Evolutionary conservation across 2,797 vertebrate species (phyloP), one percentile per base, ranked within the genome.

Genomic region (Notolabrus celidotus): DNA sequence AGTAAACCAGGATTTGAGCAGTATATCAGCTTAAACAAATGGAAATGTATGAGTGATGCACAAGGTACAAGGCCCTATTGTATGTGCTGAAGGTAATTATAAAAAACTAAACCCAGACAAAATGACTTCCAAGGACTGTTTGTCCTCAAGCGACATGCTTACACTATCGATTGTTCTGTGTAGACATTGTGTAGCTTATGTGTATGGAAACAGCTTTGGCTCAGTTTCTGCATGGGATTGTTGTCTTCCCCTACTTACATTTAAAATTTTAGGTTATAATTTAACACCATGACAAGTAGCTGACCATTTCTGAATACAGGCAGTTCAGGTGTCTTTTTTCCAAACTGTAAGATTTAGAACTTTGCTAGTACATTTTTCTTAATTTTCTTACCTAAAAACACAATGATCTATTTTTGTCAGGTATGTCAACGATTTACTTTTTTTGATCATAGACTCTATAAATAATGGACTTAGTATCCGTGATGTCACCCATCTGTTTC

Each of bases 141-240:
- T 84, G 67, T 76, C 27, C 47, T 36, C 42, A 73, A 55, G 31
- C n/a, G 25, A 71, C 63, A 58, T 70, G 73, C 55, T 72, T 71
- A 81, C 58, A 74, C 56, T 70, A 79, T 54, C 65, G 70, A 54
- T 77, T 81, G 75, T 82, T 86, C 65, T 46, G 67, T 39, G n/a
- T 10, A 46, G 76, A 80, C 51, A 52, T 10, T 33, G 19, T 36
- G 29, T 62, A 22, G 36, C 12, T 50, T 15, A 56, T 36, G 31
- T 64, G 49, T 29, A 61, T 49, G 67, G 57, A 67, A 79, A 73
- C 70, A 25, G 7, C 29, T 62, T 57, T 56, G 41, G n/a, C 43
- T 58, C 61, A 10, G 39, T 57, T 41, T 51, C 15, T 36, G 17
- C 10, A 27, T 68, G 54, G 20, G 12, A 25, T 8, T 52, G 47